phyloP scores from a whole-genome alignment of 2,113 vertebrate species.

The Choloepus hoffmanni region DNA sequence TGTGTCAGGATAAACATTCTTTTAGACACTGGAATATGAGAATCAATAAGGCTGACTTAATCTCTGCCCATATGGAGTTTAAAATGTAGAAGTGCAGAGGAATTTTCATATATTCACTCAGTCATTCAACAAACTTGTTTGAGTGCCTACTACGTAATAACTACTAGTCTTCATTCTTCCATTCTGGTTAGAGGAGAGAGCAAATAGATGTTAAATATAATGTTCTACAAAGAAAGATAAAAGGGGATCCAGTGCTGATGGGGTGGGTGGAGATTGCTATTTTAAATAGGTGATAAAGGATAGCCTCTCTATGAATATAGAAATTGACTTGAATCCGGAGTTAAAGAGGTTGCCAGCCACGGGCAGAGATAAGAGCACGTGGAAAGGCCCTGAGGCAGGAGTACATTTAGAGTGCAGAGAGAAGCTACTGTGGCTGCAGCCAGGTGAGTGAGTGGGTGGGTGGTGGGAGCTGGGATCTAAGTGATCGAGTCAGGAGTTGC shows the following conservation, averaged over 20 bases:
- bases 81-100: background rate
- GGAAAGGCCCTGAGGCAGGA: background rate
- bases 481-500: background rate
- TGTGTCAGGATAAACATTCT: background rate
- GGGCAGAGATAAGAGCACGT: background rate
- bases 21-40: background rate
- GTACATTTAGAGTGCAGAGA: background rate
- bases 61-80: background rate
- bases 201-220: background rate
- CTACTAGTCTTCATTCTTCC: background rate
- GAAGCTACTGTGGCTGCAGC: background rate
- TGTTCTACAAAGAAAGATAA: background rate
- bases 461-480: background rate
- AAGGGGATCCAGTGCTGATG: background rate
- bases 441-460: background rate
- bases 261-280: background rate
- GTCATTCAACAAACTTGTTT: background rate
- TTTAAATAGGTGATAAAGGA: background rate
- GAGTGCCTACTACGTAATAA: background rate
- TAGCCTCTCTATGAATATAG: background rate
- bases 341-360: background rate
- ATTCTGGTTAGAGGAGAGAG: background rate
- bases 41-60: background rate
- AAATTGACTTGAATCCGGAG: background rate
- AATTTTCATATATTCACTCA: background rate